These are phyloP conservation scores for Eurystomus gularis DNA, from an alignment of 2,113 vertebrate genomes.

Conservation along the genomic window DNA sequence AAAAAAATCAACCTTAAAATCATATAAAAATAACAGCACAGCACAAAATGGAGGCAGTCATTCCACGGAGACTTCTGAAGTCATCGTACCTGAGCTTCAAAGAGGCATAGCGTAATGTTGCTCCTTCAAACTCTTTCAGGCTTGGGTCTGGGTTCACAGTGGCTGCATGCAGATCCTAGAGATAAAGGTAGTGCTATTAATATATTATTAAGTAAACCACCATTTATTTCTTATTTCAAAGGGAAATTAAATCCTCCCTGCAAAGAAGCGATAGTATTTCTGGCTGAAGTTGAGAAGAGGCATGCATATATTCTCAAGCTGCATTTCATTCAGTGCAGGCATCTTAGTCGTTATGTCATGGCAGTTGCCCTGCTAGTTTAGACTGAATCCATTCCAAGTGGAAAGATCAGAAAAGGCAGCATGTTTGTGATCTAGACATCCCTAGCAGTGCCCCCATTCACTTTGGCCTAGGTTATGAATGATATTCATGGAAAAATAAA, in stretches of 20 bases:
- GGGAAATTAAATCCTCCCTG: slow-evolving; percentile 58
- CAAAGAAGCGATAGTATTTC: slow-evolving; percentile 60
- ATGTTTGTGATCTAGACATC: slow-evolving; percentile 52
- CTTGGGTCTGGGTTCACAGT: slow-evolving; percentile 92
- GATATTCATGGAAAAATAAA: slow-evolving; percentile 61
- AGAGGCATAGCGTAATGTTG: slow-evolving; percentile 92
- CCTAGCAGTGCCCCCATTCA: slow-evolving; percentile 56
- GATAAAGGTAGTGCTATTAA: slow-evolving; percentile 36
- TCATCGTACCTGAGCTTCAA: slow-evolving; percentile 89
- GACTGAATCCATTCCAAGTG: slow-evolving; percentile 47
- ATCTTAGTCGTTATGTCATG: slow-evolving; percentile 14
- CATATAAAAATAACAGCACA: not conserved
- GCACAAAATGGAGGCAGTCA: not conserved
- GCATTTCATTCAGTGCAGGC: slow-evolving; percentile 58
- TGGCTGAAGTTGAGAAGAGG: slow-evolving; percentile 55
- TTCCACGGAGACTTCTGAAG: not conserved
- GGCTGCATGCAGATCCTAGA: slow-evolving; percentile 90
- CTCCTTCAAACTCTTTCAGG: slow-evolving; percentile 93
- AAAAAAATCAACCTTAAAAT: not conserved
- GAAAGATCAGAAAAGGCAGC: slow-evolving; percentile 54
- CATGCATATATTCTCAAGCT: slow-evolving; percentile 74
- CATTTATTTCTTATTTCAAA: slow-evolving; percentile 23
- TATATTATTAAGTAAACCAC: not conserved
- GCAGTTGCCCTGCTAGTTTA: slow-evolving; percentile 23
- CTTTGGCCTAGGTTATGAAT: slow-evolving; percentile 63